Conservation (phyloP, 2,888 invertebrate species). For the Epistrophella euchroma region DNA sequence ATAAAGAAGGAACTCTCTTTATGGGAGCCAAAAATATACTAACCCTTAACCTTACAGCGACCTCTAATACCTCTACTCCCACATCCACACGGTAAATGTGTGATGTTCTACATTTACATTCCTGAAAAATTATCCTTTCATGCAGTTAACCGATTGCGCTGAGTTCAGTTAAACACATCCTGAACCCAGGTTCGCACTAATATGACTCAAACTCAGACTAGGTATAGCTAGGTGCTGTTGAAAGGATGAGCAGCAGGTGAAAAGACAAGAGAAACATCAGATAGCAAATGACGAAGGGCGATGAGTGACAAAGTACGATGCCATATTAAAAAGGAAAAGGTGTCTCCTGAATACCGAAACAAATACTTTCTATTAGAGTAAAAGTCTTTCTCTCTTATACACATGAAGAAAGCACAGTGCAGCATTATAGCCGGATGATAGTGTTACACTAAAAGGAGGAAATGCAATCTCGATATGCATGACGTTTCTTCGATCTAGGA, state of each 20-base stretch:
- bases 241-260: constrained; percentile 6
- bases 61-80: constrained; percentile 3
- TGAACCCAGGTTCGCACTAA: not conserved
- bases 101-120: constrained; percentile 21
- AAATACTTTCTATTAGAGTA: constrained; percentile 5
- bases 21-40: not conserved
- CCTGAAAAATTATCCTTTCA: constrained; percentile 25
- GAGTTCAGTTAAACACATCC: constrained; percentile 13
- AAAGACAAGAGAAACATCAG: not conserved
- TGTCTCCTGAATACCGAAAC: constrained; percentile 6
- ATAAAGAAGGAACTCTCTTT: not conserved
- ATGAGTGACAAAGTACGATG: not conserved
- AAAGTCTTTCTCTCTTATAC: not conserved
- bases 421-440: not conserved
- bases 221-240: not conserved
- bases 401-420: not conserved
- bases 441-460: not conserved
- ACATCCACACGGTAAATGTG: constrained; percentile 21
- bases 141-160: constrained; percentile 19
- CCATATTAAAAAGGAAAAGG: constrained; percentile 15
- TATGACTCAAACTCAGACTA: not conserved
- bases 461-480: constrained; percentile 16
- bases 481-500: not conserved
- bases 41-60: not conserved
- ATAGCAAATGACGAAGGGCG: not conserved